Base-by-base conservation (phyloP, 2,113 vertebrate genomes). In the Regulus satrapa region DNA sequence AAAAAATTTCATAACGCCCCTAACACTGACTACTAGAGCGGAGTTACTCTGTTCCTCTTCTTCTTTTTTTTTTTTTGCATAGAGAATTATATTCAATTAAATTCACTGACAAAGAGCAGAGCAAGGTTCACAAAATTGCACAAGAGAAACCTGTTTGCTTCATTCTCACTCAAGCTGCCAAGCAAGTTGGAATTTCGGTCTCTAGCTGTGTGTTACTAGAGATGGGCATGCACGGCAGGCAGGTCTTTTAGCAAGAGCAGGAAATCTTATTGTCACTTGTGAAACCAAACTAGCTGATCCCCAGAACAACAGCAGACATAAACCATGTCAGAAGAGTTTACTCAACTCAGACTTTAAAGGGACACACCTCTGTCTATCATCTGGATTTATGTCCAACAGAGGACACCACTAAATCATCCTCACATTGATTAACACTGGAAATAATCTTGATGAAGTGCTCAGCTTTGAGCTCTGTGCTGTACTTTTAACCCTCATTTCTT, bases 91-190 rank as follows among this genome's bases (percentile, higher is more conserved):
- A 84, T 52, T 61, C 76, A 88, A 89, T 94, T 92, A 89, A 84
- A 85, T 81, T 94, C 64, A 45, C 56, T 81, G 56, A 92, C 68
- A 94, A 59, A 91, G 64, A 89, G 31, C 68, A 92, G 83, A 91
- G 61, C n/a, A 75, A 74, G 48, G 80, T 48, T 88, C 56, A 67
- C 51, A 52, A 28, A 95, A 87, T 72, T 95, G 80, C 83, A 72
- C 61, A 94, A 89, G 89, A 95, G 86, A 75, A 94, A 91, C 89
- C 52, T 49, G 91, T 84, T 95, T 71, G 68, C 73, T 89, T 78
- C 94, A 52, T 85, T 78, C 40, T 75, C 86, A 81, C 45, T 55
- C 26, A 18, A 88, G 85, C 73, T 87, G 86, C 91, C 84, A 78
- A 80, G 76, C 76, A n/a, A 94, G 89, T 31, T 80, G 66, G 46